Percentiles rank a stretch among this genome's conserved stretches.
Conservation (phyloP, 2,888 invertebrate genomes). For the Macrophya annulata region DNA sequence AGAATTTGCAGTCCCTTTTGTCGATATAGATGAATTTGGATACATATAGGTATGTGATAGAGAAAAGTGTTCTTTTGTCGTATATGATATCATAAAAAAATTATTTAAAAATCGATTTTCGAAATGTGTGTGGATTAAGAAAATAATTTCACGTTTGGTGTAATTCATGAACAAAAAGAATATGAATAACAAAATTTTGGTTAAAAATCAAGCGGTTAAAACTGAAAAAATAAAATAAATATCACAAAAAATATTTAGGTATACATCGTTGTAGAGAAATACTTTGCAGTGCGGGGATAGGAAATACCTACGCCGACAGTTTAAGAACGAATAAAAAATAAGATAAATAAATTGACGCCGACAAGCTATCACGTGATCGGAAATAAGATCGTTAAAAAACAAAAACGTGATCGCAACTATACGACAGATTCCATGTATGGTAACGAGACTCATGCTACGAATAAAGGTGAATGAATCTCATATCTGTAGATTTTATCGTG, state of each 20-base stretch:
- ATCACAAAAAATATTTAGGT: not conserved
- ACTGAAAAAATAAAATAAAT: not conserved
- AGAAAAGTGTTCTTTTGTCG: not conserved
- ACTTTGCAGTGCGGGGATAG: not conserved
- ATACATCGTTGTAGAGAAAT: not conserved
- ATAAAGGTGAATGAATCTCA: not conserved
- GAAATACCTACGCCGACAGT: not conserved
- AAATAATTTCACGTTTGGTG: too few relatives aligned
- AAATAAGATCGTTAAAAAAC: constrained; percentile 32
- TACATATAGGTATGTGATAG: not conserved
- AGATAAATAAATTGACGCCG: not conserved
- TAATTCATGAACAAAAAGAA: not conserved
- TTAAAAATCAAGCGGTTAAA: not conserved
- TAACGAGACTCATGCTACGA: not conserved
- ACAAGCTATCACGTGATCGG: constrained; percentile 31
- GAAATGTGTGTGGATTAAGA: too few relatives aligned
- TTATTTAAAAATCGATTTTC: too few relatives aligned
- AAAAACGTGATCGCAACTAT: constrained; percentile 4
- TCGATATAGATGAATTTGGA: not conserved
- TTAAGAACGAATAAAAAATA: not conserved
- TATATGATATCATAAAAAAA: not conserved
- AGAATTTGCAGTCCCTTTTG: not conserved
- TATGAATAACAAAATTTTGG: not conserved
- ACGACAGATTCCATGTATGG: constrained; percentile 12
- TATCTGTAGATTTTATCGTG: not conserved